Percentiles rank a stretch among this genome's conserved stretches.
These are phyloP conservation scores for Rhamnusium bicolor DNA, from an alignment of 2,888 invertebrate species.

Conservation along the genomic window DNA sequence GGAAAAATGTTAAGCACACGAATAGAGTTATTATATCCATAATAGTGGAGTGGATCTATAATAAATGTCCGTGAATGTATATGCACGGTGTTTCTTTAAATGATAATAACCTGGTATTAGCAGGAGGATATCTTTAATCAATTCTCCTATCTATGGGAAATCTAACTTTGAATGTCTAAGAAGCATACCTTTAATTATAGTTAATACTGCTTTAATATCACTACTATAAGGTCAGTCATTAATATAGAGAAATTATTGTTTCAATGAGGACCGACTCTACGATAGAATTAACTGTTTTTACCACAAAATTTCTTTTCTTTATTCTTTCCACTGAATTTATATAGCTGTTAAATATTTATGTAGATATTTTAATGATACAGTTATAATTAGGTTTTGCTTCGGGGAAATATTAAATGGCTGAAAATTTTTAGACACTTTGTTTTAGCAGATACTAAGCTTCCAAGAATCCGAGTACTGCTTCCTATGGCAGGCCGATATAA, in stretches of 20 bases:
- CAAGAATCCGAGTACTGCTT: no score
- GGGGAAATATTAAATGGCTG: no score
- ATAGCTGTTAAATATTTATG: no score
- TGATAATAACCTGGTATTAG: slow-evolving; percentile 26
- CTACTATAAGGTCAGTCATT: neutral
- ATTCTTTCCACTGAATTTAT: no score
- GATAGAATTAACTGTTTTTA: neutral
- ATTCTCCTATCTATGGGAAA: slow-evolving; percentile 7
- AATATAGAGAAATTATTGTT: neutral
- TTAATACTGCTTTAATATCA: slow-evolving; percentile 6
- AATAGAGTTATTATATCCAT: slow-evolving; percentile 24
- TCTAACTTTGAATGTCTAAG: neutral
- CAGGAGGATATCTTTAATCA: slow-evolving; percentile 6
- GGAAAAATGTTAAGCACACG: slow-evolving; percentile 33
- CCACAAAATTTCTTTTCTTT: no score
- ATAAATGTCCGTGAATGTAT: slow-evolving; percentile 27
- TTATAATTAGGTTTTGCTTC: no score
- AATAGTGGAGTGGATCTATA: slow-evolving; percentile 25
- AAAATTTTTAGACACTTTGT: no score
- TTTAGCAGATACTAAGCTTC: no score
- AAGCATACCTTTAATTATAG: slow-evolving; percentile 5
- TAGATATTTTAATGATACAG: no score
- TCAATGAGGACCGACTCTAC: neutral
- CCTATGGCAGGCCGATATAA: no score
- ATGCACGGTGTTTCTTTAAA: slow-evolving; percentile 22